Percentiles rank a stretch among this genome's conserved stretches.
These are phyloP conservation scores for Nemotelus nigrinus DNA, from an alignment of 2,888 invertebrate genomes.

Conservation along the genomic window DNA sequence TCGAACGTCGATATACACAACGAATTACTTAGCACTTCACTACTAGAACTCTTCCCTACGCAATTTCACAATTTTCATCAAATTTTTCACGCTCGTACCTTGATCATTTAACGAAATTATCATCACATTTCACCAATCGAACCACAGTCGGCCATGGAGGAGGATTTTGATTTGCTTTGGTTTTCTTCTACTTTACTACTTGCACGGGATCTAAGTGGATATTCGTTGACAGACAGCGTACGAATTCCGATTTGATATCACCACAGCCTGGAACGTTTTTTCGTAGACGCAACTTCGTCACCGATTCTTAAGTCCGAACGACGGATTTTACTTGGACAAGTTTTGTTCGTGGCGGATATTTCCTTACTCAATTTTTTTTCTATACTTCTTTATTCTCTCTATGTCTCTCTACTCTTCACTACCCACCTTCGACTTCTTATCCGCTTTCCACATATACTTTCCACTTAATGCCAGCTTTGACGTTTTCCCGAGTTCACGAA, in stretches of 20 bases:
- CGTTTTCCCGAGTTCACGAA: slow-evolving; percentile 4
- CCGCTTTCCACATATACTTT: slow-evolving; percentile 27
- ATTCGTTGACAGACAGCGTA: slow-evolving; percentile 1
- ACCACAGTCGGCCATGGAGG: slow-evolving; percentile 54
- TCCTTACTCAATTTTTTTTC: slow-evolving; percentile 38
- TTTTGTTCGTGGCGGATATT: slow-evolving; percentile 37
- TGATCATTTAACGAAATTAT: slow-evolving; percentile 55
- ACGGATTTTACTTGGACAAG: slow-evolving; percentile 20
- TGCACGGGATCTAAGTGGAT: slow-evolving; percentile 14
- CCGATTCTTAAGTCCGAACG: not conserved
- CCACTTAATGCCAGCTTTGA: slow-evolving; percentile 41
- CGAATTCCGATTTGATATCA: slow-evolving; percentile 21
- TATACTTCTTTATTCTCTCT: slow-evolving; percentile 41
- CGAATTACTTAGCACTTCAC: slow-evolving; percentile 27
- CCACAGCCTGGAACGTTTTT: slow-evolving; percentile 21
- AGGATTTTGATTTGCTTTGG: slow-evolving; percentile 49
- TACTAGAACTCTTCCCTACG: slow-evolving; percentile 9
- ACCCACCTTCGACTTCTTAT: slow-evolving; percentile 18
- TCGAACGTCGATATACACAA: slow-evolving; percentile 12
- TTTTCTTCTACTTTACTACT: slow-evolving; percentile 16
- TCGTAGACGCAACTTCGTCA: not conserved
- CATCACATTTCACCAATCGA: slow-evolving; percentile 57
- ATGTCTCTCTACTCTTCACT: slow-evolving; percentile 17
- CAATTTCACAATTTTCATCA: slow-evolving; percentile 24
- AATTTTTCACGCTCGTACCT: slow-evolving; percentile 51